Evolutionary conservation across 1,140 invertebrate species (phyloP), one percentile per base, ranked within the genome.

Genomic region (Sitodiplosis mosellana): DNA sequence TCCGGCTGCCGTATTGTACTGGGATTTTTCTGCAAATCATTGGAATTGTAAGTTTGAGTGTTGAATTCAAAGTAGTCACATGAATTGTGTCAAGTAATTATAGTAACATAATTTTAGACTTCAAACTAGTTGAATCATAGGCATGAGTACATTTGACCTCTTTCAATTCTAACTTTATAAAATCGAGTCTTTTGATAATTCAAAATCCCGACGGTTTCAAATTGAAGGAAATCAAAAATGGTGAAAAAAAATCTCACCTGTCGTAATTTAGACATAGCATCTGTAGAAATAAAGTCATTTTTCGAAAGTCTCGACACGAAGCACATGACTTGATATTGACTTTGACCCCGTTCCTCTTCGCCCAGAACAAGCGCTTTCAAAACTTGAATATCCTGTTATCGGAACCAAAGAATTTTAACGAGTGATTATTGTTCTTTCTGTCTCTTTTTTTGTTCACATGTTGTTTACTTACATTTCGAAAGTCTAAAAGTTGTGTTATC

Each of bases 211-310:
- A 17, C 17, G 21, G 19, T 2, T 42, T 12, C 3, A 15, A 2
- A 17, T 18, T 5, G 40, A 42, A 42, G 40, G 2, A 42, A 19
- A 46, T 49, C 49, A n/a, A n/a, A n/a, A n/a, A n/a, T n/a, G n/a
- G n/a, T n/a, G n/a, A 46, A 37, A n/a, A n/a, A n/a, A n/a, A 33
- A 8, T 37, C 22, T 50, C 47, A 69, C 88, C 72, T 94, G 90
- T 67, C 90, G 72, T n/a, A 95, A 66, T 67, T 94, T 94, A n/a
- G 88, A 83, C 86, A 96, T 94, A 15, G 90, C 90, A 68, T 94
- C 91, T 14, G 89, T 83, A 1, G 89, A 88, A 59, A 95, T 94
- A 60, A 94, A 94, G 55, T 92, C 86, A 56, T 87, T 81, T 66
- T 88, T 88, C 48, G 80, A 79, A 58, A 91, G 84, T 59, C 88